phyloP scores from a whole-genome alignment of 92 coral and sea anemone genomes.

The Phenganax marumi region DNA sequence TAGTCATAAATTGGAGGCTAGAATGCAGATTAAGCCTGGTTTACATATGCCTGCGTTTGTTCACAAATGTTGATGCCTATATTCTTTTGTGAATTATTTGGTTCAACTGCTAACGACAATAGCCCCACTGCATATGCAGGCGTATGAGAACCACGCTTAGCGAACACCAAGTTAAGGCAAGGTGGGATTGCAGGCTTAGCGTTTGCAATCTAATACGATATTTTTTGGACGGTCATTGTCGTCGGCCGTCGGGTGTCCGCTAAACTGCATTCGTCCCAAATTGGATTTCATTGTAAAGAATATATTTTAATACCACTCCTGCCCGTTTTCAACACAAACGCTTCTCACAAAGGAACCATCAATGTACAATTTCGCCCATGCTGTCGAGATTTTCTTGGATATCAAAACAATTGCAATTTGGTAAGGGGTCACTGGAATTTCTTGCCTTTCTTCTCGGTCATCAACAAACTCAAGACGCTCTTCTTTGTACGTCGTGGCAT shows the following conservation, averaged over 20 bases:
- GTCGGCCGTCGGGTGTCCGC: too few species aligned
- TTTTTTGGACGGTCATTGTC: too few species aligned
- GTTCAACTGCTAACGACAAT: too few species aligned
- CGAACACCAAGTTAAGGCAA: background rate
- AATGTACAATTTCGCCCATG: background rate
- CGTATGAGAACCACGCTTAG: too few species aligned
- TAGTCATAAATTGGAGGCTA: background rate
- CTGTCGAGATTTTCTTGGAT: background rate
- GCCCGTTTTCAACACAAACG: background rate
- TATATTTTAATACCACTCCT: background rate
- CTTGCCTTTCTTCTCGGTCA: background rate
- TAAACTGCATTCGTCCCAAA: too few species aligned
- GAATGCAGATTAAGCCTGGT: too few species aligned
- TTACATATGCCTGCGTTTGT: too few species aligned
- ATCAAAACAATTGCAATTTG: background rate
- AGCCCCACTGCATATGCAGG: too few species aligned
- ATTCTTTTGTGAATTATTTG: too few species aligned
- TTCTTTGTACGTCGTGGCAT: background rate
- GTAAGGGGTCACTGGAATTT: conserved; percentile 7
- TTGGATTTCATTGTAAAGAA: background rate
- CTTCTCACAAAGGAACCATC: background rate
- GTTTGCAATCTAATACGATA: too few species aligned
- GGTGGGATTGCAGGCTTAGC: too few species aligned
- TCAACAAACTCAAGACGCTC: conserved; percentile 4
- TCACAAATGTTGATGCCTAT: too few species aligned